Percentiles rank a stretch among this genome's conserved stretches.
These are phyloP conservation scores for Byasa hedistus DNA, from an alignment of 2,888 invertebrate genomes.

Conservation along the genomic window DNA sequence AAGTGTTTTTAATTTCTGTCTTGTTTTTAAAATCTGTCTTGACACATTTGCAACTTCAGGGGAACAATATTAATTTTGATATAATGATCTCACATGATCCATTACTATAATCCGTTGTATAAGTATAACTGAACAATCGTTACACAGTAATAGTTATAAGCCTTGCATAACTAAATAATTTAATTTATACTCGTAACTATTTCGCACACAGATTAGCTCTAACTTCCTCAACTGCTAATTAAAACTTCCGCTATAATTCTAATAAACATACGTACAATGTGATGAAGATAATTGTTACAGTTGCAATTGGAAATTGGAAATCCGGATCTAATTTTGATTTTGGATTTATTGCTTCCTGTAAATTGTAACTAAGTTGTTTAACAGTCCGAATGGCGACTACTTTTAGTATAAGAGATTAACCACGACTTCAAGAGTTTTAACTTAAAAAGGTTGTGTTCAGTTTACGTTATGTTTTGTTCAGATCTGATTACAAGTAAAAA, in stretches of 20 bases:
- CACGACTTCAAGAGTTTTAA: neutral
- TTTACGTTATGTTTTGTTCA: too few species aligned
- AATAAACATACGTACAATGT: conserved; percentile 1
- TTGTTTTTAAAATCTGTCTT: too few species aligned
- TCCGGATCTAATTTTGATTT: neutral
- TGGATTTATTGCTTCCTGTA: neutral
- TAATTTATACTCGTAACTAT: neutral
- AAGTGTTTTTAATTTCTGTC: too few species aligned
- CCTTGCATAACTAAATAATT: neutral
- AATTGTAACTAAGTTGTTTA: neutral
- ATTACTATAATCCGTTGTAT: neutral
- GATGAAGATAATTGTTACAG: neutral
- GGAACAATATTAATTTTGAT: too few species aligned
- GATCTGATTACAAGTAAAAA: too few species aligned
- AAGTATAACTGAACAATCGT: neutral
- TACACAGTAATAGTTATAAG: neutral
- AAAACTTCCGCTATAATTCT: neutral
- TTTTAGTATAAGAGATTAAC: neutral
- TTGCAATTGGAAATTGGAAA: neutral
- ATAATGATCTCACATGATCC: too few species aligned
- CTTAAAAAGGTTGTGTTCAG: too few species aligned
- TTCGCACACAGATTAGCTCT: neutral
- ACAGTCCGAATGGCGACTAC: neutral
- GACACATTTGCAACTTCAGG: too few species aligned
- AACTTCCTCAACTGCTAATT: neutral